Evolutionary conservation across 2,797 vertebrate species (phyloP), one percentile per base, ranked within the genome.

Genomic region (Mareca penelope): DNA sequence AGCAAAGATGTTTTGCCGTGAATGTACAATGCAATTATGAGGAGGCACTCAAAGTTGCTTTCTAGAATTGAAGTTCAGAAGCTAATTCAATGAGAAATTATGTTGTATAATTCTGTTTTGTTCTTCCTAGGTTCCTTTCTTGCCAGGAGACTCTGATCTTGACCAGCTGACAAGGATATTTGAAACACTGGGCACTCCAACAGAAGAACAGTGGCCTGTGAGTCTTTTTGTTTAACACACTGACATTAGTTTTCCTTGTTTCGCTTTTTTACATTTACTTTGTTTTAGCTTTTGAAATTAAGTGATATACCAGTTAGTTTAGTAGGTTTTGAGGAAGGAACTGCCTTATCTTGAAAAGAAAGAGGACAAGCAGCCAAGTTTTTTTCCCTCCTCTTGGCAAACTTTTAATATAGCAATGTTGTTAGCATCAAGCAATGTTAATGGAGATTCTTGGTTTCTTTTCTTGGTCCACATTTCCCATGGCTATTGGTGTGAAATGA

Each of bases 141-240:
- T 99, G 72, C 99, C 99, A 60, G 99, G 99, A 94, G 99, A 99
- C 94, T 99, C 99, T 6, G 99, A 99, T 95, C 98, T 99, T 79
- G 99, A 99, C 95, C 99, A 99, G 73, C 97, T 99, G 89, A 99
- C 99, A 31, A 99, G 98, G 95, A 99, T 99, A 97, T 99, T 99
- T 97, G 99, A 99, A 98, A 99, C 99, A 55, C 96, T 99, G 59
- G 99, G 99, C 63, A 99, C 99, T 24, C 98, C 99, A 63, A 99
- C 98, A 76, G 99, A 99, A 93, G 99, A 99, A 15, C 98, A 98
- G 2, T 99, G 99, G 99, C 99, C 99, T 83, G 99, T 99, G 92
- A 95, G 99, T 98, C 11, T 76, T 69, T 89, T 87, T 59, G 9
- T 57, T 86, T 69, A 65, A 52, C 29, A 86, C 21, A 12, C 33